phyloP scores from a whole-genome alignment of 2,888 invertebrate genomes.

The Rhingia rostrata region DNA sequence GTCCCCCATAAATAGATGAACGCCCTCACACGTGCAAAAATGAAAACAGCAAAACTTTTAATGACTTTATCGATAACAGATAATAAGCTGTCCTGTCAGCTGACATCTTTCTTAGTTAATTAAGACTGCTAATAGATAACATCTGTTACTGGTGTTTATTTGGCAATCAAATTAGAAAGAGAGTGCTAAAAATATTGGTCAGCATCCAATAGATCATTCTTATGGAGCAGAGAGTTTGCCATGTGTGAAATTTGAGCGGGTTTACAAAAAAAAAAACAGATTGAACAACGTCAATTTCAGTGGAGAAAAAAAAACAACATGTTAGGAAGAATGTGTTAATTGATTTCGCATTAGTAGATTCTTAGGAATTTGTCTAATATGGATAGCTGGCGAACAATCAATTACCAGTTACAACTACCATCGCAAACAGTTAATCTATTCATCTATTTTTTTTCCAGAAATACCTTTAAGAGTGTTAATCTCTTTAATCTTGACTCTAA shows the following conservation, averaged over 20 bases:
- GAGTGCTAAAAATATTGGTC: slow-evolving; percentile 1
- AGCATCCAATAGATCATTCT: slow-evolving; percentile 24
- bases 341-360: slow-evolving; percentile 4
- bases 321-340: slow-evolving; percentile 51
- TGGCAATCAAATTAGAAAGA: slow-evolving; percentile 6
- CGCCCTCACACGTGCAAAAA: too few species aligned
- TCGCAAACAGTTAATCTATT: too few species aligned
- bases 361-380: background rate
- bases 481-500: too few species aligned
- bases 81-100: background rate
- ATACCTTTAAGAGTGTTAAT: too few species aligned
- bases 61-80: background rate
- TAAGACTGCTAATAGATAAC: background rate
- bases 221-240: slow-evolving; percentile 10
- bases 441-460: too few species aligned
- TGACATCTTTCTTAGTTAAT: background rate
- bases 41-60: background rate
- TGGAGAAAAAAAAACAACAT: slow-evolving; percentile 2
- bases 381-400: background rate
- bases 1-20: too few species aligned
- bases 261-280: background rate
- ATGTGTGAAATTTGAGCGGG: slow-evolving; percentile 1
- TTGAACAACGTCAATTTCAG: slow-evolving; percentile 12
- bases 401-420: background rate
- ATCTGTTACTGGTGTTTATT: slow-evolving; percentile 18